Evolutionary conservation across 2,888 invertebrate genomes (phyloP), one percentile per base, ranked within the genome.

Genomic region (Melanostoma mellinum): DNA sequence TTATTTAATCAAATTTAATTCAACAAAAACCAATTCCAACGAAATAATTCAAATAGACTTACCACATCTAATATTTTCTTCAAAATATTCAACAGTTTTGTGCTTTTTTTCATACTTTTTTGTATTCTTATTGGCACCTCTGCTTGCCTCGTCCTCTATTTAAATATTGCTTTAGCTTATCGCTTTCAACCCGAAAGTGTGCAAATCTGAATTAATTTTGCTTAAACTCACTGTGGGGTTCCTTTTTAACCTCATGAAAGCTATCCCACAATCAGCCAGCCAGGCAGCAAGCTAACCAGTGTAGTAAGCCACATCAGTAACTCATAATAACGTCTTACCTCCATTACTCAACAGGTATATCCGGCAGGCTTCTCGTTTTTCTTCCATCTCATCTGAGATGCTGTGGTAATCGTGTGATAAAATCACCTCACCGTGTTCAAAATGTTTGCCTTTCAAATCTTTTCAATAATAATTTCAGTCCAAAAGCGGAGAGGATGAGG

Each of bases 181-280:
- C 82, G 78, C 48, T 68, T 44, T 60, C 50, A 58, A 65, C 72
- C 73, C 46, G 50, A 78, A 63, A 74, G 82, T 55, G 77, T 73
- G 73, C 77, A 82, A 82, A 82, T 78, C 63, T 60, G 63, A 82
- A 78, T 78, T 82, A 82, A 78, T 82, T 82, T 82, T 78, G 20
- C 68, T 48, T 56, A 61, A 63, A 73, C 81, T 55, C 67, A 60
- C 76, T 67, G 48, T 4, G 38, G 48, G 32, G 3, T 50, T 50
- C n/a, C 36, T 3, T 38, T 38, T 46, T 46, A 48, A 48, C 6
- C 44, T 10, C n/a, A 6, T 10, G n/a, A 9, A 56, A 30, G 40
- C 56, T 56, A 40, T 56, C 60, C 6, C 60, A 44, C 48, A 67
- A 65, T 75, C 63, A 60, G 6, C 35, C 44, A 10, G 33, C 55